Evolutionary conservation across 2,888 invertebrate genomes (phyloP).

Genomic region (Barypeithes pellucidus): DNA sequence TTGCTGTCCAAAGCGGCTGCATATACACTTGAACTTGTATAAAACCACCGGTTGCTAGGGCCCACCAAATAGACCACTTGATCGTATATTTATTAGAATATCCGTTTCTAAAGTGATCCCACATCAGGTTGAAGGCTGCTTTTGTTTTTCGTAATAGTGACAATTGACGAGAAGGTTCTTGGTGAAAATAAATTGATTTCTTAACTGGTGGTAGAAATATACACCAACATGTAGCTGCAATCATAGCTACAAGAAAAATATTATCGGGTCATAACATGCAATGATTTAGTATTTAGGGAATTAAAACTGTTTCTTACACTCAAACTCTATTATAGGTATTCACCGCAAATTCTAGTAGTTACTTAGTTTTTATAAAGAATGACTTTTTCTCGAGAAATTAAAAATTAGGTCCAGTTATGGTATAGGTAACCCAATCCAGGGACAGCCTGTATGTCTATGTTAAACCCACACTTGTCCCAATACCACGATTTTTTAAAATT

Average conservation of each 20-base stretch:
- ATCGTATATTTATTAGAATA: slow-evolving; percentile 76
- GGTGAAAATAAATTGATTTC: slow-evolving; percentile 86
- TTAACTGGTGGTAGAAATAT: slow-evolving; percentile 82
- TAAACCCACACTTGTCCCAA: too few species aligned
- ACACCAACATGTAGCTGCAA: slow-evolving; percentile 82
- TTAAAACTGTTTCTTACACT: too few species aligned
- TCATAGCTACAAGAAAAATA: slow-evolving; percentile 74
- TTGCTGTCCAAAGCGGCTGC: slow-evolving; percentile 88
- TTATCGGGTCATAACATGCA: too few species aligned
- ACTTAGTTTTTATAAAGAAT: too few species aligned
- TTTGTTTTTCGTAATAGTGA: slow-evolving; percentile 56
- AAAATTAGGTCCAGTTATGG: too few species aligned
- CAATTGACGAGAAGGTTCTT: slow-evolving; percentile 52
- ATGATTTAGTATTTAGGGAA: too few species aligned
- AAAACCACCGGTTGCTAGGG: slow-evolving; percentile 82
- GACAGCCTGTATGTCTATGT: too few species aligned
- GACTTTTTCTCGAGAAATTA: too few species aligned
- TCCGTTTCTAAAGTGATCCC: slow-evolving; percentile 75
- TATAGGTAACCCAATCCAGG: too few species aligned
- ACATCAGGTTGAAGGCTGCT: slow-evolving; percentile 72
- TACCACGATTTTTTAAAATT: too few species aligned
- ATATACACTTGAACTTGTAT: slow-evolving; percentile 83
- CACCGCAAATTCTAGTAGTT: too few species aligned
- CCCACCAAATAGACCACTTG: slow-evolving; percentile 87
- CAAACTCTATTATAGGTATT: too few species aligned